Evolutionary conservation across 2,113 vertebrate genomes (phyloP).

Genomic region (Paracanthobrama guichenoti): DNA sequence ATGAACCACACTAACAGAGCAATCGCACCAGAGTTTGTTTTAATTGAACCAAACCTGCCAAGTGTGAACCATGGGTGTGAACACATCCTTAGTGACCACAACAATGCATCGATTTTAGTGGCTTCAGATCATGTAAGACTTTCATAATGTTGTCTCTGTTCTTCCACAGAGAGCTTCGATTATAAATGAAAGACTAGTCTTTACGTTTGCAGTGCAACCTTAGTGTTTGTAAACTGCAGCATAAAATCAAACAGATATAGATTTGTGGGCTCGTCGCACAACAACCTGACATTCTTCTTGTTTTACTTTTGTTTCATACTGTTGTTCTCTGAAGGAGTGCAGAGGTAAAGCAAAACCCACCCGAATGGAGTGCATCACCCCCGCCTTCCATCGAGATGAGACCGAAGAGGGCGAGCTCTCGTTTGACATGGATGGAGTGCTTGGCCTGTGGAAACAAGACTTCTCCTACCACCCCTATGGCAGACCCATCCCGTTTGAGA

Average conservation of each 20-base stretch:
- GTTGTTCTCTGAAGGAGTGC: slow-evolving; percentile 74
- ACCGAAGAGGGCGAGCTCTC: slow-evolving; percentile 78
- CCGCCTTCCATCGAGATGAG: slow-evolving; percentile 75
- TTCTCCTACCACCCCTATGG: slow-evolving; percentile 79
- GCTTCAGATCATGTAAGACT: neutral
- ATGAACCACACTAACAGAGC: too few species aligned
- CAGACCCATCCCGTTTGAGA: slow-evolving; percentile 68
- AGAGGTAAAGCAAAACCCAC: slow-evolving; percentile 60
- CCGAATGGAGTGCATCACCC: slow-evolving; percentile 79
- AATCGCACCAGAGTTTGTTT: too few species aligned
- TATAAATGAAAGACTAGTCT: neutral
- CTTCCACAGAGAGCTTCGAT: neutral
- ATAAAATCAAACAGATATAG: neutral
- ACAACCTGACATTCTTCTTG: neutral
- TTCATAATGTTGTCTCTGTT: neutral
- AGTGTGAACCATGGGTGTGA: neutral
- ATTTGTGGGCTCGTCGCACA: neutral
- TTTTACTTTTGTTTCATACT: neutral
- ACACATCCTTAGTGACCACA: neutral
- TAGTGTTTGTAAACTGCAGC: neutral
- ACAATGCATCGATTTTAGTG: neutral
- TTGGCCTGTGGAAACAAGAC: slow-evolving; percentile 55
- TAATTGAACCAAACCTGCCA: too few species aligned
- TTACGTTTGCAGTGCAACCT: neutral
- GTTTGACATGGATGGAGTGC: slow-evolving; percentile 77